Base-by-base conservation (phyloP, 2,888 invertebrate species). In the Chalcis sispes region DNA sequence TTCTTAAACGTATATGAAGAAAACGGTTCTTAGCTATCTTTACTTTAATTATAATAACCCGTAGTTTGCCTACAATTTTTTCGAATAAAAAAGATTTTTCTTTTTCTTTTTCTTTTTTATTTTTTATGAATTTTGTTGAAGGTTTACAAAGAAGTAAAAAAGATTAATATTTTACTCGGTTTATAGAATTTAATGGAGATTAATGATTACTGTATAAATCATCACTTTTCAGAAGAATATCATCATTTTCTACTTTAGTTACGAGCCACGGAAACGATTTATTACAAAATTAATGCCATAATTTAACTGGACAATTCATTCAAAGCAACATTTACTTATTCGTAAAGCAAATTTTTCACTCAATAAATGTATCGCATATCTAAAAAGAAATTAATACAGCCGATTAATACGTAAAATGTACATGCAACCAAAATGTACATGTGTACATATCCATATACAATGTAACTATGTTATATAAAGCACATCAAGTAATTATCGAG, bases 131-230 rank as follows among this genome's bases (percentile, higher is more conserved):
- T n/a, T n/a, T n/a, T n/a, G n/a, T n/a, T n/a, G n/a, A n/a, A n/a
- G n/a, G n/a, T n/a, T n/a, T n/a, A n/a, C n/a, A n/a, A n/a, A n/a
- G n/a, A n/a, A n/a, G n/a, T n/a, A n/a, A 13, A 42, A 42, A 42
- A 4, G 15, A 42, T 8, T 8, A 42, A 13, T 15, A 42, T 42
- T 13, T 36, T 36, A 7, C 10, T 36, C 4, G 10, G 4, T 36
- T 10, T 36, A 7, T 36, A 36, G 10, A 7, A 36, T 36, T 10
- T 36, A 20, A 5, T 25, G 27, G 15, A 25, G n/a, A 36, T 65
- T 64, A 64, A 48, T 64, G 18, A 50, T 64, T 64, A 15, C 64
- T 27, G 48, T 50, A 32, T 32, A 64, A 32, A 64, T 64, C 25
- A 50, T 50, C 10, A 64, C 48, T 50, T 46, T 58, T 13, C 27